These are phyloP conservation scores for Metalampra italica DNA, from an alignment of 2,888 invertebrate genomes.

Conservation along the genomic window DNA sequence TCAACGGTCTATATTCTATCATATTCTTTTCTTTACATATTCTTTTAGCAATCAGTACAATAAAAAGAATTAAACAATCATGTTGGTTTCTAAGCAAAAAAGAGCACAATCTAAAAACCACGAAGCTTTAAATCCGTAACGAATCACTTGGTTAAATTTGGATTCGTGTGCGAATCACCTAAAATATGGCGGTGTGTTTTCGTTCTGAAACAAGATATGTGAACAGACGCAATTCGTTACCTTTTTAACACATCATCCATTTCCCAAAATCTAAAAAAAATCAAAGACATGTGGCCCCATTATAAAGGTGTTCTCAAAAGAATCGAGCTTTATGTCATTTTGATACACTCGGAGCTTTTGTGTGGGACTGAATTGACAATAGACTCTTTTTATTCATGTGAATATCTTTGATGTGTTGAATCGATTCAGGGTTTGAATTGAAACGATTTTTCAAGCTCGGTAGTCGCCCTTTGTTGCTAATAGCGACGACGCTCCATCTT, in stretches of 20 bases:
- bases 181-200: conserved; percentile 47
- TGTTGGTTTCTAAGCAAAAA: conserved; percentile 8
- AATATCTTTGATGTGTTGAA: conserved; percentile 64
- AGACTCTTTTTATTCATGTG: conserved; percentile 59
- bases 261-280: conserved; percentile 56
- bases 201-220: conserved; percentile 44
- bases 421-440: conserved; percentile 48
- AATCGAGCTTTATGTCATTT: conserved; percentile 74
- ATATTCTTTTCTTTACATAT: too few species aligned
- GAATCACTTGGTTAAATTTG: conserved; percentile 40
- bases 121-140: conserved; percentile 36
- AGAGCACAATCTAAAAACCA: conserved; percentile 22
- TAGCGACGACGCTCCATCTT: conserved; percentile 46
- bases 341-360: conserved; percentile 74
- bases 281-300: conserved; percentile 61
- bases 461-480: conserved; percentile 68
- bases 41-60: too few species aligned
- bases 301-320: conserved; percentile 68
- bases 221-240: conserved; percentile 55
- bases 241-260: conserved; percentile 77
- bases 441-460: conserved; percentile 76
- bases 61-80: too few species aligned
- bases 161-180: conserved; percentile 48
- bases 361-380: conserved; percentile 55
- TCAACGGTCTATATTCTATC: too few species aligned